Evolutionary conservation across 1,140 invertebrate genomes (phyloP), one percentile per base, ranked within the genome.

Genomic region (Zaprionus ghesquierei): DNA sequence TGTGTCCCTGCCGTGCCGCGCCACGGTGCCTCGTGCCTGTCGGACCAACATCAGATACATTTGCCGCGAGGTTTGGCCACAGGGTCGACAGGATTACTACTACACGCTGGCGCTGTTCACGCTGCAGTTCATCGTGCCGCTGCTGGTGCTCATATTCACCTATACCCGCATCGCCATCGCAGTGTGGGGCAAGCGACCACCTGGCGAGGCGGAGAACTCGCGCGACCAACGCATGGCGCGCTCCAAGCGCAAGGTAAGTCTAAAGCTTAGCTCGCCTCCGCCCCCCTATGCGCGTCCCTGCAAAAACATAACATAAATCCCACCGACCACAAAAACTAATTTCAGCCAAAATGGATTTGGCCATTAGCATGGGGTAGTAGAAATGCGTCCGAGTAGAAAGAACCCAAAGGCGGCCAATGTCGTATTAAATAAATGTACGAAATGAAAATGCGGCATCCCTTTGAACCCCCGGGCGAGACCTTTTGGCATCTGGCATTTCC

Each of bases 181-280:
- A 8, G 96, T 98, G 12, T 98, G 97, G 97, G 96, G 97, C 8
- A 96, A 97, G 81, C 93, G 94, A 44, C 95, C 96, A 1, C 97
- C 97, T 0, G 97, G 97, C 0, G 97, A 98, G 92, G 97, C 97
- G 0, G 95, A 98, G 89, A 95, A 96, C 76, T 94, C 94, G 13
- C 92, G 97, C 38, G 97, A 98, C 92, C 94, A 95, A 75, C 93
- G 96, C 54, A 96, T 98, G 93, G 96, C 96, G 2, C 94, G 95
- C 65, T 97, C 97, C 0, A 98, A 98, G 91, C 94, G 95, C 93
- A 98, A 98, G 96, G 97, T 98, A 93, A 93, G 91, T 89, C 69
- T 9, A 29, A 41, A 41, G 35, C 35, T 41, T 41, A 41, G 35
- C 35, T 0, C 6, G 6, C 25, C 25, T 27, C 25, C 2, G 2